phyloP scores from a whole-genome alignment of 2,797 vertebrate species.

The Aphelocoma californica region DNA sequence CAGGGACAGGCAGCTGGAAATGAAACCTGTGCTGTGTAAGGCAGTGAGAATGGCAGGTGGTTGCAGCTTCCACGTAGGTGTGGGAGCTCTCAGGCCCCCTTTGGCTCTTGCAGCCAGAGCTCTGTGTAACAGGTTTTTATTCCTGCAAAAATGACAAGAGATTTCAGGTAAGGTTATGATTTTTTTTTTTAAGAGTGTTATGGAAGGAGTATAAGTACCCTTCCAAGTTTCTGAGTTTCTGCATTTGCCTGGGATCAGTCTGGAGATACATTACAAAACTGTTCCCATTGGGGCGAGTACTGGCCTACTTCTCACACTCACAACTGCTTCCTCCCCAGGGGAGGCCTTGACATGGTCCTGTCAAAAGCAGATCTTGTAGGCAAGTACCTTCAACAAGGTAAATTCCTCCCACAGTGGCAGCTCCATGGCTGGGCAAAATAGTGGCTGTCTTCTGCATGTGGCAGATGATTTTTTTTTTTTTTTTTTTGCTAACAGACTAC shows the following conservation, averaged over 20 bases:
- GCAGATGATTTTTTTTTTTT: too few relatives aligned
- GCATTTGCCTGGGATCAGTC: background rate
- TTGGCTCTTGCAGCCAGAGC: background rate
- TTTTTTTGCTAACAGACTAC: too few relatives aligned
- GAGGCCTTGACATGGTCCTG: background rate
- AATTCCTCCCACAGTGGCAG: background rate
- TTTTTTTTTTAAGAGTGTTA: background rate
- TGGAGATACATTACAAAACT: background rate
- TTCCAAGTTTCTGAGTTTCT: background rate
- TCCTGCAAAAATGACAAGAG: background rate
- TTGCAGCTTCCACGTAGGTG: background rate
- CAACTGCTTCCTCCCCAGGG: background rate
- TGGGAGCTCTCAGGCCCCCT: background rate
- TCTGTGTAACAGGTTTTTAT: background rate
- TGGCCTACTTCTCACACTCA: background rate
- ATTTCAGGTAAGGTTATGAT: background rate
- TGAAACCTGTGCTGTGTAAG: background rate
- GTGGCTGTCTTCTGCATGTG: background rate
- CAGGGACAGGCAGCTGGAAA: background rate
- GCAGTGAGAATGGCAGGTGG: background rate
- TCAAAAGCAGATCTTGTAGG: background rate
- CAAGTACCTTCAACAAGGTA: background rate
- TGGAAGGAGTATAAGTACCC: background rate
- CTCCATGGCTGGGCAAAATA: background rate
- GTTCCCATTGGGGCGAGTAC: rapidly evolving